Conservation (phyloP, 2,888 invertebrate species). For the Caenorhabditis doughertyi region DNA sequence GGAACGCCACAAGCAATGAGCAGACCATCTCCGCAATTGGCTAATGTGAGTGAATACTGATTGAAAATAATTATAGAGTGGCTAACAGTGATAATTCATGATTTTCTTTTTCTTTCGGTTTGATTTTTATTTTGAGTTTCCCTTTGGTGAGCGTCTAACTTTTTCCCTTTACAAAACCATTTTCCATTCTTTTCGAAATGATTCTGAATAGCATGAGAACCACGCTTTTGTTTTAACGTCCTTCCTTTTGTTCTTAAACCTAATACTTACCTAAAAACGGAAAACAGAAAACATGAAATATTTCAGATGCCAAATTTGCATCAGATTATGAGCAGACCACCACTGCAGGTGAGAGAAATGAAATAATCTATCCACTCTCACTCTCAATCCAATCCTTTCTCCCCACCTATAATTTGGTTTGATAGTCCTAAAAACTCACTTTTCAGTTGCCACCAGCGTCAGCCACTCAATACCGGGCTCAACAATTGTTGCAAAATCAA, state of each 20-base stretch:
- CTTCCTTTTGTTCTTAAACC: not conserved
- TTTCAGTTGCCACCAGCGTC: not conserved
- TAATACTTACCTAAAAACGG: not conserved
- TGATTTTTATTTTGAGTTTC: no score
- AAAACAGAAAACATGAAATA: not conserved
- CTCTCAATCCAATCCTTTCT: not conserved
- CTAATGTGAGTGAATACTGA: not conserved
- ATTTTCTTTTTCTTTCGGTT: not conserved
- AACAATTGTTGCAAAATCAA: conserved; percentile 2
- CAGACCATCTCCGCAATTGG: not conserved
- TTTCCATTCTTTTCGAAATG: no score
- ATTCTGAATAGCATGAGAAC: no score
- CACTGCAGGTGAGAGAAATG: conserved; percentile 11
- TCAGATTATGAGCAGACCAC: conserved; percentile 15
- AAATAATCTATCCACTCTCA: not conserved
- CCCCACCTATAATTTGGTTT: not conserved
- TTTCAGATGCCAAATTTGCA: conserved; percentile 16
- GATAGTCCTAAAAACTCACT: not conserved
- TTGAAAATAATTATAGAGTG: not conserved
- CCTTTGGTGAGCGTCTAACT: no score
- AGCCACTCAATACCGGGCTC: not conserved
- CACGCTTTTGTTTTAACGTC: no score
- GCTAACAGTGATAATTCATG: not conserved
- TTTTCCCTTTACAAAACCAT: no score
- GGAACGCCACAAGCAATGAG: conserved; percentile 1